Percentiles rank a stretch among this genome's conserved stretches.
Evolutionary conservation across 2,888 invertebrate genomes (phyloP).

Genomic region (Perithous albicinctus): DNA sequence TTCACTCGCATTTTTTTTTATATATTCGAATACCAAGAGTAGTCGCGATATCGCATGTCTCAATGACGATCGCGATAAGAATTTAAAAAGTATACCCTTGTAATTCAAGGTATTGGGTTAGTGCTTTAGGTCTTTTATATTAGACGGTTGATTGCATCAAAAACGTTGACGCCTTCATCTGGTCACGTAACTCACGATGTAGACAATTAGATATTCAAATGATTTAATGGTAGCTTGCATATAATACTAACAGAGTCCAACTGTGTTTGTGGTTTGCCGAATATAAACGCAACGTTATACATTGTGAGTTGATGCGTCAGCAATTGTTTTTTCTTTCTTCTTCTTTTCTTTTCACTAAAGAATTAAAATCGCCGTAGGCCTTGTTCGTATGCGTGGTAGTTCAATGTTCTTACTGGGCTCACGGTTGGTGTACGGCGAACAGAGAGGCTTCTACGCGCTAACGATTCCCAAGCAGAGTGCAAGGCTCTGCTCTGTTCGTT

Average conservation of each 20-base stretch:
- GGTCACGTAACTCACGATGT: not conserved
- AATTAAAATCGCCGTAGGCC: slow-evolving; percentile 27
- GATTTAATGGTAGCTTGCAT: not conserved
- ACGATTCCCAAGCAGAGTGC: slow-evolving; percentile 46
- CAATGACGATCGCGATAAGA: slow-evolving; percentile 37
- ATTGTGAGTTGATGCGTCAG: slow-evolving; percentile 24
- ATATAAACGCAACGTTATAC: not conserved
- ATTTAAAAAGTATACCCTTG: slow-evolving; percentile 17
- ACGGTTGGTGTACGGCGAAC: not conserved
- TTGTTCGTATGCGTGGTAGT: slow-evolving; percentile 10
- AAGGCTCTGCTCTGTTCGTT: slow-evolving; percentile 29
- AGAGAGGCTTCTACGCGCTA: slow-evolving; percentile 29
- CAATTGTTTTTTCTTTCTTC: slow-evolving; percentile 27
- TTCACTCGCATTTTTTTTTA: not conserved
- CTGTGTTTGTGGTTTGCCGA: not conserved
- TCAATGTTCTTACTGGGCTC: slow-evolving; percentile 33
- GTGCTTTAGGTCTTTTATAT: not conserved
- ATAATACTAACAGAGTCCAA: not conserved
- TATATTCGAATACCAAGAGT: slow-evolving; percentile 12
- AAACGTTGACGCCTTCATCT: not conserved
- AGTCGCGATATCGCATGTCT: slow-evolving; percentile 29
- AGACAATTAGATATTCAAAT: slow-evolving; percentile 29
- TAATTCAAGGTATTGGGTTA: slow-evolving; percentile 11
- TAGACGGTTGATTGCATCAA: slow-evolving; percentile 34
- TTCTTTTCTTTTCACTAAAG: not conserved